Conservation (phyloP, 2,797 vertebrate genomes). For the Iguana delicatissima region DNA sequence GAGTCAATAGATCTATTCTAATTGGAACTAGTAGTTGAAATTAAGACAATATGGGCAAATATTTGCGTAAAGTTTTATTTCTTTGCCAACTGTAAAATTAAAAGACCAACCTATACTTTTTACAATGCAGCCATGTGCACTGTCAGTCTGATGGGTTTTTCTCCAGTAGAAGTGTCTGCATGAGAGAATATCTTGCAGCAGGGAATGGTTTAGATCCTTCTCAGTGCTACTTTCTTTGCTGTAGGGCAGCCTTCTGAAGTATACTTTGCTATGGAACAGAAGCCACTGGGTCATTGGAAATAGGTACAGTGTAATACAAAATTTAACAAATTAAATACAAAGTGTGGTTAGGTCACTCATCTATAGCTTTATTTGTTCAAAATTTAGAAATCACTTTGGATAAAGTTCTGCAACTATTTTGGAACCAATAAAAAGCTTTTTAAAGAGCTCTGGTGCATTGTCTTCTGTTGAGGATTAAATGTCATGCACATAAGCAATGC, state of each 20-base stretch:
- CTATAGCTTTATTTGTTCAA: background rate
- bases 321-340: background rate
- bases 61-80: background rate
- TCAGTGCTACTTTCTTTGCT: background rate
- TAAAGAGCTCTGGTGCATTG: background rate
- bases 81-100: background rate
- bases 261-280: background rate
- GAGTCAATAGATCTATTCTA: no score
- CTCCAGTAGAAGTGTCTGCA: background rate
- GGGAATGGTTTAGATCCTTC: background rate
- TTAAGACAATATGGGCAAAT: background rate
- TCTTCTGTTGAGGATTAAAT: background rate
- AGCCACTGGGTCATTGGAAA: background rate
- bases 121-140: background rate
- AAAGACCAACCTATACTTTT: background rate
- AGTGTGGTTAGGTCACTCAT: background rate
- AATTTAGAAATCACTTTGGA: conserved; percentile 1
- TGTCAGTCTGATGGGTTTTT: background rate
- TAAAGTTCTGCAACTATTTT: background rate
- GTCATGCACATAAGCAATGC: background rate
- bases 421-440: background rate
- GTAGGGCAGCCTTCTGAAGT: background rate
- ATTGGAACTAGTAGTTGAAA: no score
- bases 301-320: conserved; percentile 11
- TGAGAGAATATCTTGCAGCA: background rate